phyloP scores from a whole-genome alignment of 2,888 invertebrate genomes.

The Arenicola marina region DNA sequence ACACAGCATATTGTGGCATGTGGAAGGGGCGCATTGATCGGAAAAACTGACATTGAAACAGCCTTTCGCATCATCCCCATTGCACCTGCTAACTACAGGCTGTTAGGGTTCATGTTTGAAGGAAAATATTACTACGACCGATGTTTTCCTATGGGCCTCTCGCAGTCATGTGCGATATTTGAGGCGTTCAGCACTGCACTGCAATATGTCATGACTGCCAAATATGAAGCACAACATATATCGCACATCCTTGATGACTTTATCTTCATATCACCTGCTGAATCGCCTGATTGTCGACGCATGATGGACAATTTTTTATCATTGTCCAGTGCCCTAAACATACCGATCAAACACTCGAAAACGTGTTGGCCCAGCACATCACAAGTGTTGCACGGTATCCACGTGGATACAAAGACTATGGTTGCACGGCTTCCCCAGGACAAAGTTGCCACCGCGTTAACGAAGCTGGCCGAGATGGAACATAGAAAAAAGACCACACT shows the following conservation, averaged over 20 bases:
- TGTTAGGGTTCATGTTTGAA: slow-evolving; percentile 6
- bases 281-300: background rate
- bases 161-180: background rate
- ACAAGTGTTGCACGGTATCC: background rate
- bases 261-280: background rate
- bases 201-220: background rate
- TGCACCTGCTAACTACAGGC: background rate
- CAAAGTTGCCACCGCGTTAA: background rate
- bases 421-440: background rate
- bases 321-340: background rate
- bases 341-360: background rate
- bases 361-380: background rate
- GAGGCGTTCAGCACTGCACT: background rate
- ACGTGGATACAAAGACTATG: background rate
- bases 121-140: slow-evolving; percentile 6
- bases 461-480: no score
- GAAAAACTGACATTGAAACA: slow-evolving; percentile 12
- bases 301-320: background rate
- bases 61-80: slow-evolving; percentile 11
- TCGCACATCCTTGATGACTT: background rate
- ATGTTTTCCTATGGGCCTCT: slow-evolving; percentile 8
- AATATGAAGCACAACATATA: background rate
- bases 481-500: background rate
- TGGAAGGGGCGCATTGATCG: slow-evolving; percentile 5
- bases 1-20: slow-evolving; percentile 69